These are phyloP conservation scores for Leptinotarsa haldemani DNA, from an alignment of 2,888 invertebrate genomes.

Conservation along the genomic window DNA sequence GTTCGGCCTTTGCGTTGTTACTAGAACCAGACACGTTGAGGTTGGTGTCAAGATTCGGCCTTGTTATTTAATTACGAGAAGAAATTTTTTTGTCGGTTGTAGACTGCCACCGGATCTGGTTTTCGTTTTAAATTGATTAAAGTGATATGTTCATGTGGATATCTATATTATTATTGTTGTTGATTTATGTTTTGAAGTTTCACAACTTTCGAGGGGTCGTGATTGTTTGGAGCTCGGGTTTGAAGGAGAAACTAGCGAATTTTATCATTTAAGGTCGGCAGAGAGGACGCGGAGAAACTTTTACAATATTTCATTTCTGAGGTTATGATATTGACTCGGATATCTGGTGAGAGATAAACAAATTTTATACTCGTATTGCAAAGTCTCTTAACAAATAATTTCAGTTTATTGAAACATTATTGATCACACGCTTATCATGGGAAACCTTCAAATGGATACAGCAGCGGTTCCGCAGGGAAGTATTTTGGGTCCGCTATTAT, in stretches of 20 bases:
- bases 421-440: no score
- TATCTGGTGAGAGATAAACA: no score
- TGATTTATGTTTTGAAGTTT: conserved; percentile 10
- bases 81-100: conserved; percentile 21
- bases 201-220: neutral
- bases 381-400: no score
- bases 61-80: conserved; percentile 32
- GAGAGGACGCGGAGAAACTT: neutral
- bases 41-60: conserved; percentile 31
- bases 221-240: neutral
- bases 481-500: no score
- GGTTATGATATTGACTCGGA: neutral
- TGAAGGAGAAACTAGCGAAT: neutral
- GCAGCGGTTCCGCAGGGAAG: no score
- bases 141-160: conserved; percentile 16
- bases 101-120: conserved; percentile 20
- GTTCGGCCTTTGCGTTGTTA: conserved; percentile 29
- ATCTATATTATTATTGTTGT: conserved; percentile 21
- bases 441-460: no score
- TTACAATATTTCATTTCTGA: neutral
- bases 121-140: conserved; percentile 22
- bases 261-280: neutral
- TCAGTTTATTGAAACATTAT: no score
- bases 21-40: conserved; percentile 12
- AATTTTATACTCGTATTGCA: no score